A percentile compares a stretch with the other conserved stretches of the same genome.
phyloP scores from a whole-genome alignment of 1,140 invertebrate genomes.

The Acromyrmex heyeri region DNA sequence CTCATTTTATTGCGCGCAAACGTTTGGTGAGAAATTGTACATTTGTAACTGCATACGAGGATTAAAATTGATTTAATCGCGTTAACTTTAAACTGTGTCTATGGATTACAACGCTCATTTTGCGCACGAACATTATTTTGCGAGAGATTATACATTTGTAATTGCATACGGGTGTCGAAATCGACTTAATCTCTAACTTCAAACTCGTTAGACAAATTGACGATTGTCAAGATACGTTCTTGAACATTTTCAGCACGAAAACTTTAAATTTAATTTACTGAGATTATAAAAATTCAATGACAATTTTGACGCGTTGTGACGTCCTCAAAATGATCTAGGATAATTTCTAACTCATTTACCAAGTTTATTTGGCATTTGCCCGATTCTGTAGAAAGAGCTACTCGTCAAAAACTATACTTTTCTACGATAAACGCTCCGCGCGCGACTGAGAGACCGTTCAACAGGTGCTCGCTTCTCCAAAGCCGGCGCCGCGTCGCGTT shows the following conservation, averaged over 20 bases:
- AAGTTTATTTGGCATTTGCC: neutral
- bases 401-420: conserved; percentile 26
- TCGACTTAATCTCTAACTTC: neutral
- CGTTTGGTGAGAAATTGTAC: neutral
- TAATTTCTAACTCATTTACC: neutral
- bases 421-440: neutral
- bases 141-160: neutral
- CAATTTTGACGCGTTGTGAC: too few relatives aligned
- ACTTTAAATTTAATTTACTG: neutral
- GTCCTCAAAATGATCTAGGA: neutral
- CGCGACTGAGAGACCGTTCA: conserved; percentile 60
- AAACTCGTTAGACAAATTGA: neutral
- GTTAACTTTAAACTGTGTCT: neutral
- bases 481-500: conserved; percentile 21
- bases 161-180: neutral
- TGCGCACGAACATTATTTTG: neutral
- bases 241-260: too few relatives aligned
- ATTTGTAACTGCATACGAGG: neutral
- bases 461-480: conserved; percentile 69
- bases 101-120: neutral
- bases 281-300: neutral
- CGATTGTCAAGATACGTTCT: neutral
- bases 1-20: neutral
- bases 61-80: neutral
- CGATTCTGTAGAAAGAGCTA: neutral